Evolutionary conservation across 35 echinoderm and acorn worm species (phyloP), one percentile per base, ranked within the genome.

Genomic region (Holothuria glaberrima): DNA sequence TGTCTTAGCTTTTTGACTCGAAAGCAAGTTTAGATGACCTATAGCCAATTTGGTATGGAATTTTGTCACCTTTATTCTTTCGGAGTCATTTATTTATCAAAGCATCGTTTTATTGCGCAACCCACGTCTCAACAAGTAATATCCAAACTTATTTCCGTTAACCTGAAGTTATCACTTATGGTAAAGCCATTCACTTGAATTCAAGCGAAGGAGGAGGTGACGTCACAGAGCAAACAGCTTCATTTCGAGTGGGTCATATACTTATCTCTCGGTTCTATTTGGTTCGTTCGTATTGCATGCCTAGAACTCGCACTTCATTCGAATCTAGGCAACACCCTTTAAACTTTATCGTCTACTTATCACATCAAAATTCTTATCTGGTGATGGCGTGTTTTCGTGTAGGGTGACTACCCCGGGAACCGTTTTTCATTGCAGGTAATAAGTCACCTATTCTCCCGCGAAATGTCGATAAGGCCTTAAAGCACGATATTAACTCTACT

Each of bases 181-280:
- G 50, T 54, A 54, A 54, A 54, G 22, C 50, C 74, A 56, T 6
- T 78, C 74, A 78, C 50, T 78, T 48, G 26, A 78, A 78, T 78
- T 78, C 74, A 38, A 78, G 21, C 41, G 74, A 78, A 48, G 27
- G 74, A 78, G 74, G 74, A 78, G 41, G n/a, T 78, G 74, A 78
- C 74, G 74, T 78, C 74, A 78, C 44, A 25, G 14, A 25, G 74
- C 38, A 78, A 38, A 78, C 74, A 78, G 38, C 74, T 78, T 48
- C 38, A 78, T 30, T 48, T 78, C n/a, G 22, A 78, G 74, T 38
- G 46, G 74, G 74, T 24, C 74, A 78, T 78, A 78, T 78, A 78
- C 38, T 21, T 48, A 78, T 31, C 69, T 36, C 30, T 72, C 69
- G 69, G 36, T 72, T 72, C 16, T 75, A 22, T 75, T 38, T 75